Base-by-base conservation (phyloP, 2,888 invertebrate genomes). In the Amphipoea oculea region DNA sequence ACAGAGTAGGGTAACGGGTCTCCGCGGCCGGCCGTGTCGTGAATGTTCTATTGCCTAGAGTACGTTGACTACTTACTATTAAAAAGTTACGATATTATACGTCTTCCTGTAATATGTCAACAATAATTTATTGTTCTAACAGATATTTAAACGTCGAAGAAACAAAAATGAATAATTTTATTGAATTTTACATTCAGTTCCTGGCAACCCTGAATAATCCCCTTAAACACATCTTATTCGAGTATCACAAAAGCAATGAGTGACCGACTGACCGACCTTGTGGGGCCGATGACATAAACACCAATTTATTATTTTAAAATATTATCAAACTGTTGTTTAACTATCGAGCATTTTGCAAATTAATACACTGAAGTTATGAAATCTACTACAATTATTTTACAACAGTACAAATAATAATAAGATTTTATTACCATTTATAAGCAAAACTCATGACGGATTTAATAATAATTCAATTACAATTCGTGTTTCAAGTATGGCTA, bases 1-100 rank as follows among this genome's bases (percentile, higher is more conserved):
- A 89, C 87, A 89, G 92, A 94, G 93, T 93, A 92, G 94, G 93
- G 89, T 95, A 96, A 95, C 95, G 95, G 95, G 92, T 88, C 89
- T 89, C 86, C 80, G 88, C 87, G 89, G 86, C 83, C 87, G 89
- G 86, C 83, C 92, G 92, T 92, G 94, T 87, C 87, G 89, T 92
- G 95, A 94, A 95, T 95, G 93, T 90, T 79, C 88, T 89, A 92
- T 92, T 86, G 80, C 76, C 70, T 90, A 89, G 88, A 91, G 88
- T 72, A 79, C 67, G 69, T 86, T 85, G 86, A 67, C 65, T 78
- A 83, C 73, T 57, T 69, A 79, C 73, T 79, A 83, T 76, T 68
- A 79, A 86, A 86, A 79, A 83, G 23, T 72, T 66, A 67, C 71
- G 20, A 76, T 76, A 14, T 63, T 70, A 67, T 62, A 81, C 65